These are phyloP conservation scores for Synanthedon vespiformis DNA, from an alignment of 2,888 invertebrate genomes.

Conservation along the genomic window DNA sequence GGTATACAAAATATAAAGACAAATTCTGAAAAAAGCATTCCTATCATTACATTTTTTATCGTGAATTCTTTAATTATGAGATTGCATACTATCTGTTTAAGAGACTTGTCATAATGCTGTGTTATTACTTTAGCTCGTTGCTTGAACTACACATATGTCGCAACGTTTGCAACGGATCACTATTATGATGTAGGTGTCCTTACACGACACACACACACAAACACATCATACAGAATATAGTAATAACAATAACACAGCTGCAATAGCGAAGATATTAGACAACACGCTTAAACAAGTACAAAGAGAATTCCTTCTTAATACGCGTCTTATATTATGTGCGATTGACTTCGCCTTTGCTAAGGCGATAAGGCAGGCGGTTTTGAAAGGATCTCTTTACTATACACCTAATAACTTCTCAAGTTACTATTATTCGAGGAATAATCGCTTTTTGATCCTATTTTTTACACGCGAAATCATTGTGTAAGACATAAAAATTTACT, in stretches of 20 bases:
- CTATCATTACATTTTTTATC: no score
- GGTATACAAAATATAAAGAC: no score
- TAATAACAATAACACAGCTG: conserved; percentile 34
- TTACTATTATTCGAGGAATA: conserved; percentile 49
- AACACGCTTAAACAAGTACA: conserved; percentile 17
- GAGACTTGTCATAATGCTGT: conserved; percentile 8
- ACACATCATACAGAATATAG: conserved; percentile 11
- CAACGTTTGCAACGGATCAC: conserved; percentile 34
- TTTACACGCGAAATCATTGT: no score
- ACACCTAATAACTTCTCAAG: conserved; percentile 55
- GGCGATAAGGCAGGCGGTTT: conserved; percentile 12
- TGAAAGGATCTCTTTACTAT: conserved; percentile 58
- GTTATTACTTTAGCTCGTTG: conserved; percentile 44
- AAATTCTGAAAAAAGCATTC: no score
- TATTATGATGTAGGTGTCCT: conserved; percentile 26
- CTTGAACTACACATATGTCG: conserved; percentile 44
- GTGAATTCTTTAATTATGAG: no score
- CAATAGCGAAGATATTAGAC: conserved; percentile 14
- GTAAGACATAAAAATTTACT: no score
- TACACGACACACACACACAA: conserved; percentile 31
- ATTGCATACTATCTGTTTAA: no score
- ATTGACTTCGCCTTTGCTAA: conserved; percentile 55
- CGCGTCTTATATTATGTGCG: conserved; percentile 53
- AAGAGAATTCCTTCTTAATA: conserved; percentile 53
- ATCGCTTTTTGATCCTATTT: conserved; percentile 11